Evolutionary conservation across 2,888 invertebrate genomes (phyloP).

Genomic region (Hemithea aestivaria): DNA sequence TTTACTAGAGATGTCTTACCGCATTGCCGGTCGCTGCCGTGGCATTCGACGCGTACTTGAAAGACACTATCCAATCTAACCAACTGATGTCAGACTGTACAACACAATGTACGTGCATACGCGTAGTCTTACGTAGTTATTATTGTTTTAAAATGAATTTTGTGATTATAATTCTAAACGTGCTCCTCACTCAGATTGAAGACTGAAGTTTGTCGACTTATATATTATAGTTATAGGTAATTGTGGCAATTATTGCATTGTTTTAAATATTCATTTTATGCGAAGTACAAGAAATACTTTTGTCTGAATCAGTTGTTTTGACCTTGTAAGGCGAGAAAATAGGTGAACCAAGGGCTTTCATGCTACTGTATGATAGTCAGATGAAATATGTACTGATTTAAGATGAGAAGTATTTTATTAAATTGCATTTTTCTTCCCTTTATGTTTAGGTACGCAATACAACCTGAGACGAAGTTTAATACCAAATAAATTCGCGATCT

Average conservation of each 20-base stretch:
- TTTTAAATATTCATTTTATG: constrained; percentile 27
- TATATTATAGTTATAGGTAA: constrained; percentile 27
- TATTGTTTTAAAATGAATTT: neutral
- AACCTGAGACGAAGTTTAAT: constrained; percentile 12
- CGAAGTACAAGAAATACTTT: constrained; percentile 28
- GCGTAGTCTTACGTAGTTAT: too few species aligned
- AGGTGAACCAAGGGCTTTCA: too few species aligned
- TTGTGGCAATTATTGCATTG: constrained; percentile 35
- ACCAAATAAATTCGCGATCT: constrained; percentile 23
- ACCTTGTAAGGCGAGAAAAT: too few species aligned
- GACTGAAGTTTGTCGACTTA: constrained; percentile 30
- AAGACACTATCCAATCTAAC: too few species aligned
- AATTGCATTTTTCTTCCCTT: constrained; percentile 12
- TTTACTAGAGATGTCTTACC: too few species aligned
- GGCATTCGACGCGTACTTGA: too few species aligned
- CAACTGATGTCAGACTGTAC: too few species aligned
- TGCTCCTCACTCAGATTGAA: constrained; percentile 6
- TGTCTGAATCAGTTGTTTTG: constrained; percentile 8
- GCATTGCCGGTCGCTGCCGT: too few species aligned
- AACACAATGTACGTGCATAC: too few species aligned
- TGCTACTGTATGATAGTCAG: too few species aligned
- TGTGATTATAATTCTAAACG: neutral
- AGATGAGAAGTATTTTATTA: neutral
- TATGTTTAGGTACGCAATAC: constrained; percentile 5
- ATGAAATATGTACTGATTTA: too few species aligned